Conservation (phyloP, 2,797 vertebrate species). For the Microctenopoma lineatum region DNA sequence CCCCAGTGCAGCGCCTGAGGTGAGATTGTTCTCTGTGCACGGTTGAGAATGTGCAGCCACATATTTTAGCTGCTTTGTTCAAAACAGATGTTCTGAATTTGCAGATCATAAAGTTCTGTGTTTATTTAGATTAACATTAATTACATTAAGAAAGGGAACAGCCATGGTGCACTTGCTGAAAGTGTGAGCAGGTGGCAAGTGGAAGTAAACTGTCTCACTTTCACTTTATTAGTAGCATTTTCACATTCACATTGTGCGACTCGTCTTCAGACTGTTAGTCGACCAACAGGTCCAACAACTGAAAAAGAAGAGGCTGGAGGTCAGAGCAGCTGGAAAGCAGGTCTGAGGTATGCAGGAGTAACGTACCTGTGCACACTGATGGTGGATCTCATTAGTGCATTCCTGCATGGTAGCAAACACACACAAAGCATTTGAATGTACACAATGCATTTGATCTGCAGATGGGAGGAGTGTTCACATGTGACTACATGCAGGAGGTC, state of each 20-base stretch:
- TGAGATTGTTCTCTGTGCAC: too few species aligned
- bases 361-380: constrained; percentile 3
- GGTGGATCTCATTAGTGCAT: constrained; percentile 24
- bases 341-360: constrained; percentile 11
- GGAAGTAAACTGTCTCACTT: too few species aligned
- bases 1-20: too few species aligned
- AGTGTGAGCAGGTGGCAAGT: too few species aligned
- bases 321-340: constrained; percentile 5
- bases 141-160: too few species aligned
- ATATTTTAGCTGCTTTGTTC: not conserved
- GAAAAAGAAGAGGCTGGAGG: not conserved
- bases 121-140: too few species aligned
- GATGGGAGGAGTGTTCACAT: not conserved
- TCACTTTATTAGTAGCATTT: too few species aligned
- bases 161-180: too few species aligned
- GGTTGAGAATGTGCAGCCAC: too few species aligned
- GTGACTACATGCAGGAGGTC: not conserved
- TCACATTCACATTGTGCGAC: not conserved
- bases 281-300: constrained; percentile 2
- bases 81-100: too few species aligned
- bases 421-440: not conserved
- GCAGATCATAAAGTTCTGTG: too few species aligned
- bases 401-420: not conserved
- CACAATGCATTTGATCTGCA: not conserved
- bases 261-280: not conserved